Base-by-base conservation (phyloP, 2,113 vertebrate genomes). In the Bufo bufo region DNA sequence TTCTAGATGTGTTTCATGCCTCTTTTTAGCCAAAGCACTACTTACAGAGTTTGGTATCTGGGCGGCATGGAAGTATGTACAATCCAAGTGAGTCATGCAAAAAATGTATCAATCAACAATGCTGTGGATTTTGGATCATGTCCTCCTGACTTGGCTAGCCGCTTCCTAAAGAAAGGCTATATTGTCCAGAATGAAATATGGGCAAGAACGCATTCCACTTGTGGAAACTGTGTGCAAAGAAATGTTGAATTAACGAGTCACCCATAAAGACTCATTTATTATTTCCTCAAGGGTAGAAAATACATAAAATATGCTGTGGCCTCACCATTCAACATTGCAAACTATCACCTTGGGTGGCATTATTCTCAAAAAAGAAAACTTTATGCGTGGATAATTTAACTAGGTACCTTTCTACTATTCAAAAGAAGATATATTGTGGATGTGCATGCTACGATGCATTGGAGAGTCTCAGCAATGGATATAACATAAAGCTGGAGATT, bases 201-300 rank as follows among this genome's bases (percentile, higher is more conserved):
- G 81, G 66, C 47, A 61, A 69, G 79, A 82, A 82, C 82, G 58
- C 45, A 82, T 87, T 87, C 78, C 78, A 47, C 65, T 72, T 72
- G 65, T 87, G 78, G 86, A 87, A 82, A 87, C 12, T 82, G 85
- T 66, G 65, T 59, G 65, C 59, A 81, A 69, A 81, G 52, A 87
- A 87, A 71, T 56, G 23, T 79, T 81, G 23, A 82, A 43, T 69
- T 54, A 82, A 69, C 56, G 19, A 81, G 23, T 71, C 23, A 61
- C 43, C 59, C 71, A 87, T 82, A 59, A 82, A 82, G 16, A 52
- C 49, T 19, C 49, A 87, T 58, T 87, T 71, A 80, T 86, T 65
- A 58, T 54, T 81, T 72, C 23, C 50, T 58, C 65, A 74, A 45
- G 66, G 54, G 69, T 49, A 69, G 78, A 56, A 72, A 80, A 71